Evolutionary conservation across 2,888 invertebrate genomes (phyloP), one percentile per base, ranked within the genome.

Genomic region (Heliothis peltigera): DNA sequence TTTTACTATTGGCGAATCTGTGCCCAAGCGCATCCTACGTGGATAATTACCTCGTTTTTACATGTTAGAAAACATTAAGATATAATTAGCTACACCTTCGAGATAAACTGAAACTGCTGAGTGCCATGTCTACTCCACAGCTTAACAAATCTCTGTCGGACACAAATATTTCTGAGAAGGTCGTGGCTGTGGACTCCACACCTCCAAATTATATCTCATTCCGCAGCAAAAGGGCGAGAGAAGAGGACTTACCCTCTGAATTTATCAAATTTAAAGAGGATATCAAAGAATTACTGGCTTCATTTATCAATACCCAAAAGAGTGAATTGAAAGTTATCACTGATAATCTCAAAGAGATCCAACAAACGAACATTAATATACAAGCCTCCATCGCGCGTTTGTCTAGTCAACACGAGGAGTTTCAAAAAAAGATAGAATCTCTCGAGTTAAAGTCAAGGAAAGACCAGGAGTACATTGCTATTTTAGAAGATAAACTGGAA

Each of bases 141-240:
- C 5, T 61, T 18, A 32, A 61, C 18, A 61, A 48, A 54, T 61
- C 61, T 8, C 28, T 61, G 4, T 61, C 61, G 1, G 61, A 61
- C 4, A 10, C 61, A n/a, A 54, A 54, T 8, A 42, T 61, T 4
- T 48, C 1, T 32, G 61, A 44, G n/a, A 21, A 8, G 22, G 39
- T 5, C 15, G 8, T 39, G 6, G 25, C 25, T 25, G 25, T 25
- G 25, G 35, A 21, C 10, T 21, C 5, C 5, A 55, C 62, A 0
- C 52, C 62, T 0, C 28, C 62, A 25, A 62, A 51, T 5, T 56
- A 28, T 49, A 18, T 44, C 4, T 44, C 28, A 32, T 2, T 18
- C 1, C 55, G 55, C 10, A 62, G n/a, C 15, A 62, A 62, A 32
- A 55, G 62, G 17, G 4, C 49, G 18, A 22, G 62, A 17, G 53